Conservation (phyloP, 2,113 vertebrate genomes). For the Vulpes vulpes region DNA sequence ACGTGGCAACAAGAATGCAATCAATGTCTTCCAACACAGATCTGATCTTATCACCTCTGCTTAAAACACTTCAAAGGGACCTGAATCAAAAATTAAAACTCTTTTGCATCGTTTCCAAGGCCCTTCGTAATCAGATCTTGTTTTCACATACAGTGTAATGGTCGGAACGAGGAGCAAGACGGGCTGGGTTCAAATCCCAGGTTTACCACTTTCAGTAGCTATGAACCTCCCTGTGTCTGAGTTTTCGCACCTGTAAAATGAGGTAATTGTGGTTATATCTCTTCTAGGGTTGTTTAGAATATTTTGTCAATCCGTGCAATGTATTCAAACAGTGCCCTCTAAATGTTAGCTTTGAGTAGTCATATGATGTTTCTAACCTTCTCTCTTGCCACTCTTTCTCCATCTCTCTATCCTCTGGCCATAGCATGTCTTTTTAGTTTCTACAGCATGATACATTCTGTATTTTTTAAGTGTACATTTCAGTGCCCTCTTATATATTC, state of each 20-base stretch:
- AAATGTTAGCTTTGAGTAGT: not conserved
- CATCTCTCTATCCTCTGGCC: not conserved
- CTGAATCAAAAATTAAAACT: not conserved
- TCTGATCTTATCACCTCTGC: constrained; percentile 30
- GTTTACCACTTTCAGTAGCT: not conserved
- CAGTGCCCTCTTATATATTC: not conserved
- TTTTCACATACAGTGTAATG: not conserved
- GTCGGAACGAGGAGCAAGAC: not conserved
- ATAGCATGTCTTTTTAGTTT: constrained; percentile 11
- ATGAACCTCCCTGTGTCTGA: not conserved
- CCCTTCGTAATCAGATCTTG: not conserved
- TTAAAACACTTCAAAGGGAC: constrained; percentile 55
- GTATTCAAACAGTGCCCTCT: not conserved
- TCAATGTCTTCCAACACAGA: constrained; percentile 23
- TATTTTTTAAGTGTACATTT: not conserved
- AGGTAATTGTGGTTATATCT: not conserved
- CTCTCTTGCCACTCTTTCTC: not conserved
- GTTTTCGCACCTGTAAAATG: constrained; percentile 52
- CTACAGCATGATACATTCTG: not conserved
- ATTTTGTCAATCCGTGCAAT: not conserved
- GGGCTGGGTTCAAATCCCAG: constrained; percentile 20
- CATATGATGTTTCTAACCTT: not conserved
- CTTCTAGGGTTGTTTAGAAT: constrained; percentile 1
- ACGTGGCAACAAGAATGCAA: not conserved
- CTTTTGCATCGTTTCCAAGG: constrained; percentile 46